These are phyloP conservation scores for Omphaloscelis lunosa DNA, from an alignment of 2,888 invertebrate species.

Conservation along the genomic window DNA sequence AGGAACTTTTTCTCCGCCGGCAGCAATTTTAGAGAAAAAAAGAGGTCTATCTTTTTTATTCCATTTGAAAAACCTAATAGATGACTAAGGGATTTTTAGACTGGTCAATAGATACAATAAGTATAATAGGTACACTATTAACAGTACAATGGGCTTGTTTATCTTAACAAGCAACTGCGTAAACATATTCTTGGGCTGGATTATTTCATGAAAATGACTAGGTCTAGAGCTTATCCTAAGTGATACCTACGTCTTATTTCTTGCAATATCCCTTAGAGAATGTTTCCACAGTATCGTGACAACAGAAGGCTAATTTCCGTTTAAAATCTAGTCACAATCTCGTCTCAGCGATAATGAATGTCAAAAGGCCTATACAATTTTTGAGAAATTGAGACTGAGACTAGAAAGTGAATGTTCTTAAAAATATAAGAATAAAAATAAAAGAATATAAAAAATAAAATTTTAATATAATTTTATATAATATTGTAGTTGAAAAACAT, in stretches of 20 bases:
- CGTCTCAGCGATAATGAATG: not conserved
- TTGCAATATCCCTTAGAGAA: not conserved
- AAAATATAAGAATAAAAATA: too few species aligned
- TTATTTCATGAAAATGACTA: conserved; percentile 16
- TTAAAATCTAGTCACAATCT: too few species aligned
- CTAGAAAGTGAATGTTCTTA: not conserved
- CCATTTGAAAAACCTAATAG: not conserved
- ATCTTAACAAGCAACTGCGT: conserved; percentile 27
- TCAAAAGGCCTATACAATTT: not conserved
- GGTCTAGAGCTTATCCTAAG: not conserved
- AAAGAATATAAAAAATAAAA: too few species aligned
- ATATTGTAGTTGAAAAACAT: too few species aligned
- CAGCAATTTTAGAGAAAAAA: conserved; percentile 12
- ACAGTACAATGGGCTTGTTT: conserved; percentile 27
- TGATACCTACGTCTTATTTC: conserved; percentile 6
- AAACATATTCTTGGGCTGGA: not conserved
- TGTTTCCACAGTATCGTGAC: not conserved
- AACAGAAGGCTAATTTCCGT: not conserved
- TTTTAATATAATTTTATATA: too few species aligned
- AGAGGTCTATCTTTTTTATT: not conserved
- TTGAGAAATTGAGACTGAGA: not conserved
- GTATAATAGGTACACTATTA: conserved; percentile 24
- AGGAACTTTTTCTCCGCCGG: not conserved
- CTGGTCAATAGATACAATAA: conserved; percentile 19
- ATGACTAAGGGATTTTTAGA: conserved; percentile 6